Evolutionary conservation across 2,888 invertebrate genomes (phyloP), one percentile per base, ranked within the genome.

Genomic region (Drosophila anomalata): DNA sequence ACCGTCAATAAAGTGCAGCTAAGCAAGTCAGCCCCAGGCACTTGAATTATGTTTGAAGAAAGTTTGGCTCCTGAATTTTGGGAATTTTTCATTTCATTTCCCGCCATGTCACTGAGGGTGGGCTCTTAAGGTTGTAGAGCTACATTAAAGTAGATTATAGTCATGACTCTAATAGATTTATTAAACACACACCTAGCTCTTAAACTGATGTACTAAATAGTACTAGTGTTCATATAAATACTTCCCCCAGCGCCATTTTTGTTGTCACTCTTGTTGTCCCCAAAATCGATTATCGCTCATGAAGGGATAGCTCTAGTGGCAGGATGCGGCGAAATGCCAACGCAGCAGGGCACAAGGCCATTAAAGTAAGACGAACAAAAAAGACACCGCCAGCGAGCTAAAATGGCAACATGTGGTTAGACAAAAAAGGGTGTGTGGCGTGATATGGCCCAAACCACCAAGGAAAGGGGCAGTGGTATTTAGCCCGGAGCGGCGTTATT

Each of bases 281-380:
- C 44, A 77, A 87, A 82, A 82, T 82, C 81, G 81, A 82, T 82
- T 84, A 55, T 54, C 70, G 48, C 31, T 55, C 54, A 53, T 61
- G 57, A 53, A 65, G 63, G 39, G 52, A 70, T 66, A 68, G 46
- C 62, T 54, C 22, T 39, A 24, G 26, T 6, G 12, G 24, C 7
- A 44, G 44, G 29, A 17, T 8, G 3, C 12, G 1, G 22, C 46
- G 6, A 20, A 47, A 42, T 2, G 50, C 52, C 47, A 31, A 12
- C 31, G 46, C 55, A 41, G 50, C 36, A 41, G 26, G 41, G 11
- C 20, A 22, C 12, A 11, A 31, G 41, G 33, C 53, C 66, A 55
- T 73, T 73, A 57, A 73, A 65, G 53, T 41, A 51, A 39, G 58
- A 56, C 53, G 47, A 54, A 33, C 20, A 22, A 44, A 44, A 44